Evolutionary conservation across 2,888 invertebrate species (phyloP), one percentile per base, ranked within the genome.

Genomic region (Hofmannophila pseudospretella): DNA sequence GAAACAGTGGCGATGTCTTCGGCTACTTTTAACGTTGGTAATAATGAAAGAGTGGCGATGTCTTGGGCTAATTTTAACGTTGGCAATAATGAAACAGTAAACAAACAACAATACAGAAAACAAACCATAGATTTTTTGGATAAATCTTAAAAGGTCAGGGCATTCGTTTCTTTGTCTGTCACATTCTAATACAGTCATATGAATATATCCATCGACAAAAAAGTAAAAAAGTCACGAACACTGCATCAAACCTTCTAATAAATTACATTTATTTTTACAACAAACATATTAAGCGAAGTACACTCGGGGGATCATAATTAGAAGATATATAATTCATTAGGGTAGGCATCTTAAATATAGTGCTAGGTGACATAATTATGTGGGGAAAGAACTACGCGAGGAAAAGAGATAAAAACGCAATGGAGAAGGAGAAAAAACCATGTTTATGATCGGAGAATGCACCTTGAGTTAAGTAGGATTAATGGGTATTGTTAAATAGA

Each of bases 301-400:
- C 53, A 54, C 69, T 50, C 66, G 39, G 34, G 66, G 65, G 43
- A 59, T 54, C 57, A 59, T 70, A 67, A 72, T 70, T 63, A 65
- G 59, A 59, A 60, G 51, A 64, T 71, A 34, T 73, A 68, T 68
- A 66, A 65, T 64, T 61, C 64, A 67, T 72, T 69, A 59, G 54
- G 47, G 71, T 69, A 59, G 54, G 47, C 57, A 57, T 61, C 54
- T 64, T 31, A 58, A 67, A 55, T 63, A 54, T 41, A 33, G 16
- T 59, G 55, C 59, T 39, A 64, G 67, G 58, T 65, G 76, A 78
- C 68, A 74, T 75, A 67, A 67, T 62, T 58, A 63, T 61, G 56
- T 54, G 48, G 45, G 51, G 45, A 54, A 61, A 58, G 16, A 61
- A 23, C 58, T 49, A 44, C 35, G 5, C n/a, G 44, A 7, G 11